Evolutionary conservation across 2,113 vertebrate genomes (phyloP).

Genomic region (Neotoma lepida): DNA sequence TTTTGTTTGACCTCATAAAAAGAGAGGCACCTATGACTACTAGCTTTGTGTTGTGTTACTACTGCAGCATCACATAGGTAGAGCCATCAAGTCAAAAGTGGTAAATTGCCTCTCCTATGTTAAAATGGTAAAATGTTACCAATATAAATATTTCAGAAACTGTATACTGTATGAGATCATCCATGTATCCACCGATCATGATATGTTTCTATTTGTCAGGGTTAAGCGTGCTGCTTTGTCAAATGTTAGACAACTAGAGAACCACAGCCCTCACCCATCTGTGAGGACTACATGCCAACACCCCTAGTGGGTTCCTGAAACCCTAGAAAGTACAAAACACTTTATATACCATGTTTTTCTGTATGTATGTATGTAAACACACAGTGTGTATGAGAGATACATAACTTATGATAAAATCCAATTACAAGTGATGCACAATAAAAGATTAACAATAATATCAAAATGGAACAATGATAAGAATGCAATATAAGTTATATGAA

Average conservation of each 20-base stretch:
- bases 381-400: neutral
- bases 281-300: neutral
- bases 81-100: conserved; percentile 39
- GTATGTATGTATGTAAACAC: neutral
- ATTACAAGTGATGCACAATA: neutral
- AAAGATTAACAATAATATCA: conserved; percentile 10
- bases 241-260: conserved; percentile 6
- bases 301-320: neutral
- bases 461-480: neutral
- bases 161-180: neutral
- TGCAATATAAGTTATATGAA: neutral
- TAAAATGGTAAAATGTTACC: conserved; percentile 48
- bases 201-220: conserved; percentile 52
- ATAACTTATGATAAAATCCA: neutral
- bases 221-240: neutral
- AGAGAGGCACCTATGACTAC: neutral
- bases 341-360: neutral
- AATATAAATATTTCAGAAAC: conserved; percentile 52
- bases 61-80: conserved; percentile 11
- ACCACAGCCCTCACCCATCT: neutral
- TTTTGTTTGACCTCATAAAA: conserved; percentile 49
- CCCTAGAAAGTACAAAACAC: neutral
- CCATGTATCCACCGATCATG: neutral
- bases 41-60: conserved; percentile 27
- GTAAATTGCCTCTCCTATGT: conserved; percentile 9